Conservation (phyloP, 2,113 vertebrate species). For the Antechinus flavipes region DNA sequence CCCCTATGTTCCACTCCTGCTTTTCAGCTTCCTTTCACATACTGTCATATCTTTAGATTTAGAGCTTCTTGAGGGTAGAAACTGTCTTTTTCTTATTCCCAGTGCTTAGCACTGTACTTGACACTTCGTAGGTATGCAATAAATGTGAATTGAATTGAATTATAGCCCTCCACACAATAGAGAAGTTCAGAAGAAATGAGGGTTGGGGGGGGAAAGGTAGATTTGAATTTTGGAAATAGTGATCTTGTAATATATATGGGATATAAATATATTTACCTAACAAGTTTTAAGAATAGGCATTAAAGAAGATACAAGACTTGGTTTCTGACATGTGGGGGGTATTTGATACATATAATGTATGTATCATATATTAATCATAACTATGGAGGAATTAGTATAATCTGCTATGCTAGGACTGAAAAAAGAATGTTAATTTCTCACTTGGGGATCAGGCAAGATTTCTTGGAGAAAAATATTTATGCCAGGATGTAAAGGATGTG, state of each 20-base stretch:
- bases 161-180: background rate
- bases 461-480: no score
- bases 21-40: background rate
- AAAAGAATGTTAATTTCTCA: background rate
- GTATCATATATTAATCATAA: background rate
- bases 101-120: background rate
- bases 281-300: background rate
- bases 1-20: background rate
- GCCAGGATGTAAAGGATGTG: no score
- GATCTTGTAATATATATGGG: background rate
- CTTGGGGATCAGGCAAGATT: no score
- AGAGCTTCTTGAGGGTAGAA: background rate
- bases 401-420: background rate
- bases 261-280: background rate
- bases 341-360: background rate
- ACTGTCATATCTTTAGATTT: background rate
- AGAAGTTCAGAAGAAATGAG: background rate
- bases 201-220: background rate
- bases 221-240: background rate
- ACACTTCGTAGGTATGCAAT: background rate
- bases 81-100: background rate
- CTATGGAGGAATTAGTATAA: background rate
- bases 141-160: background rate
- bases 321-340: background rate
- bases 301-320: background rate